These are phyloP conservation scores for Epicampocera succincta DNA, from an alignment of 2,888 invertebrate genomes.

Conservation along the genomic window DNA sequence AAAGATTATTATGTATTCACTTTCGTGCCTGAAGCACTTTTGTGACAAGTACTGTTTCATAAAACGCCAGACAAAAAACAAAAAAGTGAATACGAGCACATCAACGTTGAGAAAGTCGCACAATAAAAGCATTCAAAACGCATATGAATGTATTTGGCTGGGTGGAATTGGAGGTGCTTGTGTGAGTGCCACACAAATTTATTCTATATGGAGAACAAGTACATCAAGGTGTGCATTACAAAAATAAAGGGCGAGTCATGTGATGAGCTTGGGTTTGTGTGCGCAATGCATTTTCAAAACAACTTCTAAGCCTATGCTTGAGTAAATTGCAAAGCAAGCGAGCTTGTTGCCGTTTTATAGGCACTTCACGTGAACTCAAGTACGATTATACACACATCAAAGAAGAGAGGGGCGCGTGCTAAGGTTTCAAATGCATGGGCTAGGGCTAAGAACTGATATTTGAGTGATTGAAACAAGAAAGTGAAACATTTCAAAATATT, in stretches of 20 bases:
- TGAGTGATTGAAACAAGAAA: no score
- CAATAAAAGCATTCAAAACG: background rate
- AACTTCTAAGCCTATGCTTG: conserved; percentile 43
- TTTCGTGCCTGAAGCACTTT: conserved; percentile 58
- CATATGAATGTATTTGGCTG: conserved; percentile 6
- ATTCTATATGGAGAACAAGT: background rate
- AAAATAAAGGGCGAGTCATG: no score
- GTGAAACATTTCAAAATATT: no score
- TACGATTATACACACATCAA: background rate
- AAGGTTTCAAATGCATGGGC: no score
- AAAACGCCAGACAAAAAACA: conserved; percentile 16
- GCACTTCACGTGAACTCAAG: conserved; percentile 27
- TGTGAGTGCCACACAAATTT: conserved; percentile 8
- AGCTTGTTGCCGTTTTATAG: conserved; percentile 43
- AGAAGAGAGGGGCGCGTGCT: conserved; percentile 1
- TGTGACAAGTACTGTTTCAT: conserved; percentile 53
- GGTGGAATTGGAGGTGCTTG: background rate
- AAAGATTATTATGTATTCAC: conserved; percentile 25
- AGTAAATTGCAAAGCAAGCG: conserved; percentile 33
- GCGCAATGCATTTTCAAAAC: conserved; percentile 18
- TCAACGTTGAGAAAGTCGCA: background rate
- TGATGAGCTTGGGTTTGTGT: background rate
- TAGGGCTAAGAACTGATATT: no score
- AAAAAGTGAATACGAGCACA: background rate
- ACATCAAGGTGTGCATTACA: background rate